Evolutionary conservation across 1,140 invertebrate genomes (phyloP).

Genomic region (Colletes gigas): DNA sequence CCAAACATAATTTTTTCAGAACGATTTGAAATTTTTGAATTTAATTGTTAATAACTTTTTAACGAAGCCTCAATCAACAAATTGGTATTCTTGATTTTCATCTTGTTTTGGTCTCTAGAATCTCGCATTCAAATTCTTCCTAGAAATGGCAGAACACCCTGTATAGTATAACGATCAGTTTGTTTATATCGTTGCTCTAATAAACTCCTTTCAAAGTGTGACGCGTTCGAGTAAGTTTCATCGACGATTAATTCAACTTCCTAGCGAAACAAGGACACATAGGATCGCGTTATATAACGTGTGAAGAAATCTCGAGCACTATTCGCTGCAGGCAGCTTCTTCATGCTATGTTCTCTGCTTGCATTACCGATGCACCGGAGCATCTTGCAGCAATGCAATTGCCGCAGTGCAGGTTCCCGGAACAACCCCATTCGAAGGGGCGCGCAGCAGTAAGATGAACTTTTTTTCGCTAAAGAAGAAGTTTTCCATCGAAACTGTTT

Average conservation of each 20-base stretch:
- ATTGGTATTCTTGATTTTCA: too few relatives aligned
- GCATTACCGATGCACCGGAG: conserved; percentile 12
- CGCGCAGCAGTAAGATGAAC: not conserved
- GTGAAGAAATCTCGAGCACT: not conserved
- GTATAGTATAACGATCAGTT: too few relatives aligned
- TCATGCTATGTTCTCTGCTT: not conserved
- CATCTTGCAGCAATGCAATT: conserved; percentile 1
- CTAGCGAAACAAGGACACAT: not conserved
- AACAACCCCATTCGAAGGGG: not conserved
- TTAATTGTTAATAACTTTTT: too few relatives aligned
- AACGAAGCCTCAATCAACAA: too few relatives aligned
- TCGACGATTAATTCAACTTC: not conserved
- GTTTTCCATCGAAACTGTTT: not conserved
- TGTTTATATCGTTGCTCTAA: too few relatives aligned
- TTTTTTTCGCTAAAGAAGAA: not conserved
- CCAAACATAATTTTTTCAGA: too few relatives aligned
- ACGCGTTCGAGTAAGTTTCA: too few relatives aligned
- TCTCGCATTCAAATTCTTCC: too few relatives aligned
- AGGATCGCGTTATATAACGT: not conserved
- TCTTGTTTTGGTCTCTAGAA: too few relatives aligned
- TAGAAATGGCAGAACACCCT: too few relatives aligned
- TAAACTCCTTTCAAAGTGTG: too few relatives aligned
- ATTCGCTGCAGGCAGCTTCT: not conserved
- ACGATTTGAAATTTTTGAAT: too few relatives aligned
- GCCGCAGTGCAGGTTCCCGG: not conserved